phyloP scores from a whole-genome alignment of 2,888 invertebrate genomes.

The Clitarchus hookeri region DNA sequence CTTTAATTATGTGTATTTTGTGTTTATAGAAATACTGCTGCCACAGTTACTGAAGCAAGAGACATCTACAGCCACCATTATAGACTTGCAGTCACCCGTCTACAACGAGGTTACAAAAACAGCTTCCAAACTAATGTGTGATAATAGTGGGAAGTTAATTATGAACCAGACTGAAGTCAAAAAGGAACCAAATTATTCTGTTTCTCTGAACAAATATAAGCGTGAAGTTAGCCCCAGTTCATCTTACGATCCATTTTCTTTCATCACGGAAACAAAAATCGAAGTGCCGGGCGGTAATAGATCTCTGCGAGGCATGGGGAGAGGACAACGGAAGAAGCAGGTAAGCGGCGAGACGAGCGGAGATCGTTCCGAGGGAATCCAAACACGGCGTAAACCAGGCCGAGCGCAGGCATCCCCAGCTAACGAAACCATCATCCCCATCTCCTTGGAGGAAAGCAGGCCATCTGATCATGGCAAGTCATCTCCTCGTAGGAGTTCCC shows the following conservation, averaged over 20 bases:
- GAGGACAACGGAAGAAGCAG: not conserved
- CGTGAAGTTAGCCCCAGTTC: not conserved
- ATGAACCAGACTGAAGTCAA: not conserved
- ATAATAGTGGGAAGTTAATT: not conserved
- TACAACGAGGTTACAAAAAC: not conserved
- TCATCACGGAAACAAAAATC: not conserved
- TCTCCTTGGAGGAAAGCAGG: not conserved
- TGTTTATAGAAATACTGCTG: slow-evolving; percentile 39
- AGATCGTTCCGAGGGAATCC: not conserved
- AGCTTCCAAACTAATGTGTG: not conserved
- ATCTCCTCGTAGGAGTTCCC: not conserved
- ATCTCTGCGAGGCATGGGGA: not conserved
- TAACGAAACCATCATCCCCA: not conserved
- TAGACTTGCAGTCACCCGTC: not conserved
- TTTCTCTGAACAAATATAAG: not conserved
- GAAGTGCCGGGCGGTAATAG: not conserved
- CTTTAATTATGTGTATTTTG: not conserved
- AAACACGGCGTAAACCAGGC: not conserved
- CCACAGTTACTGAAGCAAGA: slow-evolving; percentile 39
- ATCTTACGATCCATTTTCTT: not conserved
- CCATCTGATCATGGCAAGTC: not conserved
- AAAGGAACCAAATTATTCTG: slow-evolving; percentile 6
- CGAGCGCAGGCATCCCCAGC: not conserved
- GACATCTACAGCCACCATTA: not conserved
- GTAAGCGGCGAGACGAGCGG: not conserved